Base-by-base conservation (phyloP, 2,113 vertebrate species). In the Zosterops pallidus region DNA sequence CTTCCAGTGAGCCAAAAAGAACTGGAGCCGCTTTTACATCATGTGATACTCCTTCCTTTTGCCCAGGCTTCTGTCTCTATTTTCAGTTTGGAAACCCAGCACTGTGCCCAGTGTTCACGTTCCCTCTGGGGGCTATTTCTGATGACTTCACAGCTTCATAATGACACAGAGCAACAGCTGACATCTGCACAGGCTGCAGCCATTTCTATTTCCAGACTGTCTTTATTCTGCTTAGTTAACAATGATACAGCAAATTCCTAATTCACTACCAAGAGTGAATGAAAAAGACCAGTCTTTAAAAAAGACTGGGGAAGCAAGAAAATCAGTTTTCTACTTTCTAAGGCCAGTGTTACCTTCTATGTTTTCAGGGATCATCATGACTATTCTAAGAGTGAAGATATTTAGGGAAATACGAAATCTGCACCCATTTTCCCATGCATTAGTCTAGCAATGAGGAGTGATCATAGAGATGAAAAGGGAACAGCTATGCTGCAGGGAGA, bases 171-270 rank as follows among this genome's bases (percentile, higher is more conserved):
- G 70, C 89, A 95, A 95, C 5, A 5, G 76, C 69, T 92, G 79
- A 96, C 70, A 92, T 37, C 41, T 94, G 52, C 78, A 90, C 14
- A 65, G 49, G 70, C 72, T 63, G 52, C 76, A 94, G 77, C 35
- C 85, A 70, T 68, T 97, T 82, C 83, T 92, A 81, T 91, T 93
- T 95, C 63, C 39, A 90, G 62, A 67, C n/a, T 44, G 9, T 31
- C 57, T 95, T 87, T 80, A 91, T 82, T 94, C 47, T 11, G 22
- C 57, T 85, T 90, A 87, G 89, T 92, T 86, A 95, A 95, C 47
- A 80, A 74, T 94, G 89, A 97, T 26, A 70, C 82, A 94, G 95
- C 92, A 96, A 83, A 83, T 83, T 77, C 80, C 71, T 77, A 78
- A 83, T 50, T 74, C 55, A 59, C 60, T 75, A 75, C 31, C 52